These are phyloP conservation scores for Malacoraja senta DNA, from an alignment of 2,797 vertebrate species.

Conservation along the genomic window DNA sequence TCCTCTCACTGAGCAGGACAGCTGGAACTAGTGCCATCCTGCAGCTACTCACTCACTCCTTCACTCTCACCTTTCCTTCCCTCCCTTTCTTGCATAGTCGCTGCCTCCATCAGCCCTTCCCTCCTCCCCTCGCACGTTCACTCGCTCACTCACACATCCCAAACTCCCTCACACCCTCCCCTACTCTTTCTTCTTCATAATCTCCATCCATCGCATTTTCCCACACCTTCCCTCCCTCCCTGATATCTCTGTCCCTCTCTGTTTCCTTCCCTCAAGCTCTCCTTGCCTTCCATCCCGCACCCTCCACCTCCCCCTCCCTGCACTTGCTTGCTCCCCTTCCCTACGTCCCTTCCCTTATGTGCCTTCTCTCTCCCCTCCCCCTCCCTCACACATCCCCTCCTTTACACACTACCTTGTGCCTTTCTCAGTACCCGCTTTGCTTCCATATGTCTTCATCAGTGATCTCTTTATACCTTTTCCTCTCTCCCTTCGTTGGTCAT, in stretches of 20 bases:
- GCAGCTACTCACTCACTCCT: too few relatives aligned
- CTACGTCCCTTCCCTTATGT: background rate
- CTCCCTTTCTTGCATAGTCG: background rate
- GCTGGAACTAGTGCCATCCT: too few relatives aligned
- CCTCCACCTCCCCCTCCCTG: background rate
- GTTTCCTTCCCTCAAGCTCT: background rate
- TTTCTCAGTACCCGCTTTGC: background rate
- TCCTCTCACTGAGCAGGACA: too few relatives aligned
- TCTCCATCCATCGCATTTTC: background rate
- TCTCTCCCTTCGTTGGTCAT: background rate
- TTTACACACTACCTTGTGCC: background rate
- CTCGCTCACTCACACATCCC: too few relatives aligned
- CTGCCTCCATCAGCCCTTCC: too few relatives aligned
- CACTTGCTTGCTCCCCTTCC: background rate
- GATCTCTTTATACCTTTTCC: background rate
- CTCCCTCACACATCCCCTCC: background rate
- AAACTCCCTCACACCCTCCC: background rate
- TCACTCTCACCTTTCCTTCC: too few relatives aligned
- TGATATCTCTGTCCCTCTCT: slow-evolving; percentile 37
- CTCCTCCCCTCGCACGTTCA: background rate
- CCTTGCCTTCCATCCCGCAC: too few relatives aligned
- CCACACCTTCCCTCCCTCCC: background rate
- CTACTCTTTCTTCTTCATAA: background rate
- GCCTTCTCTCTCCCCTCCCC: background rate
- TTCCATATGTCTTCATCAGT: background rate